phyloP scores from a whole-genome alignment of 1,140 invertebrate species.

The Plectrocnemia conspersa region DNA sequence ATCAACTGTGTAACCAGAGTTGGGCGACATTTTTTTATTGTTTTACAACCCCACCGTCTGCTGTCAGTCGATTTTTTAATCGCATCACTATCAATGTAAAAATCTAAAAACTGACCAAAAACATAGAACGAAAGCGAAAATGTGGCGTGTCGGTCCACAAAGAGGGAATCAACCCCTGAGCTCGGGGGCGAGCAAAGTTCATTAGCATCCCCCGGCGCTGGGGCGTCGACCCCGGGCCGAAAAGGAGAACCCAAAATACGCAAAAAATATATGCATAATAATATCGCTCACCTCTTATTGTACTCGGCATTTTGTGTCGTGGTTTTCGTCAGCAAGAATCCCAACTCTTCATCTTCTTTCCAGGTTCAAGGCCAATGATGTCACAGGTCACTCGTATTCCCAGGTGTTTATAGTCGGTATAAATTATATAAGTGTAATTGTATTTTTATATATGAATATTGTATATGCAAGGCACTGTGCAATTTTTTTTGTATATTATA shows the following conservation, averaged over 20 bases:
- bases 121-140: no score
- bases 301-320: conserved; percentile 49
- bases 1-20: no score
- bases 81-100: no score
- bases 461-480: conserved; percentile 7
- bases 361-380: background rate
- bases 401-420: no score
- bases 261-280: no score
- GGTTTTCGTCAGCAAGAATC: conserved; percentile 3
- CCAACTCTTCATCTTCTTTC: background rate
- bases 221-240: conserved; percentile 5
- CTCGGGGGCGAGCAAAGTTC: conserved; percentile 9
- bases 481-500: background rate
- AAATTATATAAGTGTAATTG: background rate
- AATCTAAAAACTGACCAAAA: no score
- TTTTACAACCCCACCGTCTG: no score
- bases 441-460: background rate
- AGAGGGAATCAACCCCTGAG: no score
- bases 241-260: no score
- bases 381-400: conserved; percentile 5
- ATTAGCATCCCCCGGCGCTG: conserved; percentile 1
- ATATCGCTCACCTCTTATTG: conserved; percentile 50
- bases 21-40: no score
- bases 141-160: no score
- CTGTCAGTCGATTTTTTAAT: no score